Percentiles rank a stretch among this genome's conserved stretches.
These are phyloP conservation scores for Pluvialis apricaria DNA, from an alignment of 2,113 vertebrate species.

Conservation along the genomic window DNA sequence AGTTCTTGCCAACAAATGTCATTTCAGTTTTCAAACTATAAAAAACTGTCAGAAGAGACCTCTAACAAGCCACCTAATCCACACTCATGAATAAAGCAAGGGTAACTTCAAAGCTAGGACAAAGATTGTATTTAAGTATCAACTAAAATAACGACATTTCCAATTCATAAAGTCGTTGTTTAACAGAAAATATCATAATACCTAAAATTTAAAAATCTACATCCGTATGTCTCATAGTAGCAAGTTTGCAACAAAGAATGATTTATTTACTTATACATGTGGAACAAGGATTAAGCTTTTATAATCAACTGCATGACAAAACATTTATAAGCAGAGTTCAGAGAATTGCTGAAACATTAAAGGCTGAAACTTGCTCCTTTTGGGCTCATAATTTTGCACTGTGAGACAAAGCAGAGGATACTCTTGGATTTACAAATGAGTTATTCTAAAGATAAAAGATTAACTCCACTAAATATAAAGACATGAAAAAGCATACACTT, in stretches of 20 bases:
- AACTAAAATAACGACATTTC: neutral
- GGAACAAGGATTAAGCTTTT: neutral
- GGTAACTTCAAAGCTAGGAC: neutral
- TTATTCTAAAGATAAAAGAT: neutral
- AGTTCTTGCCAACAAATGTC: neutral
- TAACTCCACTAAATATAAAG: neutral
- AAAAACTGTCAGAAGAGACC: neutral
- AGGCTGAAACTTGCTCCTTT: neutral
- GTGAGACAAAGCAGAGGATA: neutral
- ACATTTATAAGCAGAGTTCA: neutral
- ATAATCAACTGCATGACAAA: neutral
- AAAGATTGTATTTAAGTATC: neutral
- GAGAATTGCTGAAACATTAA: neutral
- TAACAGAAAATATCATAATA: neutral
- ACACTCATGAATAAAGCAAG: neutral
- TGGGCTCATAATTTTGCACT: neutral
- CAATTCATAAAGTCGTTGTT: neutral
- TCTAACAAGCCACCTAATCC: neutral
- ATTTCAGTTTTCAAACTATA: neutral
- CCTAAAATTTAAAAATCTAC: neutral
- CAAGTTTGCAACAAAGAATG: neutral
- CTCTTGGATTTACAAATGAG: neutral
- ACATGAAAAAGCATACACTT: neutral
- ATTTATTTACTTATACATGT: neutral
- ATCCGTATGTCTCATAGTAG: fast-evolving